Evolutionary conservation across 2,888 invertebrate species (phyloP).

Genomic region (Drosophila koepferae): DNA sequence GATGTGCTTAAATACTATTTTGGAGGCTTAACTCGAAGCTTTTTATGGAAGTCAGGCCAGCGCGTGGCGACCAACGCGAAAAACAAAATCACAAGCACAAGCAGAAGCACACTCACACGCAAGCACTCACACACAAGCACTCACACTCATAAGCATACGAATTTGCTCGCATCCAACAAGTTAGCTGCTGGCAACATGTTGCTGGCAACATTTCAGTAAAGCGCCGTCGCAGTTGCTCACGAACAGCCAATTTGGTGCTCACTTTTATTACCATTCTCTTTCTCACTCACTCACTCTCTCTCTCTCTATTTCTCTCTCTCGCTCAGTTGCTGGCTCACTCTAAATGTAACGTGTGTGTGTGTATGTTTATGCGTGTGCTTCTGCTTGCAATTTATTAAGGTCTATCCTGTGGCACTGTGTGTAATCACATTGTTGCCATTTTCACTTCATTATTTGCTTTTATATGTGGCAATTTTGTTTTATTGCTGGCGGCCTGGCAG

Average conservation of each 20-base stretch:
- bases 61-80: slow-evolving; percentile 29
- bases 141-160: neutral
- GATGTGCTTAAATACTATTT: slow-evolving; percentile 26
- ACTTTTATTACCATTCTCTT: slow-evolving; percentile 2
- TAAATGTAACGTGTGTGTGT: neutral
- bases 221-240: slow-evolving; percentile 69
- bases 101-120: neutral
- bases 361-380: slow-evolving; percentile 5
- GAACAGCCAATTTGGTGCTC: slow-evolving; percentile 9
- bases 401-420: slow-evolving; percentile 61
- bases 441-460: slow-evolving; percentile 81
- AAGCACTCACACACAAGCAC: neutral
- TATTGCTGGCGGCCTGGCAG: slow-evolving; percentile 61
- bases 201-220: slow-evolving; percentile 54
- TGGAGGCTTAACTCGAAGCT: slow-evolving; percentile 24
- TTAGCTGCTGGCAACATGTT: slow-evolving; percentile 71
- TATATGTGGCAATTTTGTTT: slow-evolving; percentile 79
- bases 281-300: slow-evolving; percentile 7
- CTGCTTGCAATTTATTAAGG: slow-evolving; percentile 60
- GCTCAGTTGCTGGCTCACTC: slow-evolving; percentile 18
- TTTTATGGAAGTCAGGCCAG: slow-evolving; percentile 44
- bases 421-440: slow-evolving; percentile 82
- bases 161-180: slow-evolving; percentile 71
- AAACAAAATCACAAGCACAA: slow-evolving; percentile 13
- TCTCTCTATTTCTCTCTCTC: neutral